These are phyloP conservation scores for Mesaphorura yosii DNA, from an alignment of 1,140 invertebrate species.

Conservation along the genomic window DNA sequence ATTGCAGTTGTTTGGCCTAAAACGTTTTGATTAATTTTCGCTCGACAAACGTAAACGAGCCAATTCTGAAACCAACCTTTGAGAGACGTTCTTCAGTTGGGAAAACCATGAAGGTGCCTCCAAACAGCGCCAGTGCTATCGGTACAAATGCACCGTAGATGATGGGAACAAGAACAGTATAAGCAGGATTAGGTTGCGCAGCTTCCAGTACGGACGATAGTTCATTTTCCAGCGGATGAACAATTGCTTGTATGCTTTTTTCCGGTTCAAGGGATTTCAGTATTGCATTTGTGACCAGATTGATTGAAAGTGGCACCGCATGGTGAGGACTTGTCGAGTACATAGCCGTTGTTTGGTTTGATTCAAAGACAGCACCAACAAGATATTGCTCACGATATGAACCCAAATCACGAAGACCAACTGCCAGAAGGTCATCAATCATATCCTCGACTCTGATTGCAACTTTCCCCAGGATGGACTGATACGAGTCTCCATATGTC, in stretches of 20 bases:
- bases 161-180: slow-evolving; percentile 12
- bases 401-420: background rate
- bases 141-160: slow-evolving; percentile 28
- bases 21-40: too few relatives aligned
- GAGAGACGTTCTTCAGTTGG: slow-evolving; percentile 47
- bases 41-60: too few relatives aligned
- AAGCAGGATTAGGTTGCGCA: slow-evolving; percentile 6
- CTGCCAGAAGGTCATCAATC: slow-evolving; percentile 8
- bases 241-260: slow-evolving; percentile 44
- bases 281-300: slow-evolving; percentile 45
- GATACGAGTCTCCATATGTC: slow-evolving; percentile 6
- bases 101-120: slow-evolving; percentile 61
- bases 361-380: slow-evolving; percentile 19
- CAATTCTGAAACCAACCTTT: slow-evolving; percentile 30
- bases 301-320: slow-evolving; percentile 49
- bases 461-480: slow-evolving; percentile 8
- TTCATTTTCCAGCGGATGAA: slow-evolving; percentile 50
- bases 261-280: slow-evolving; percentile 32
- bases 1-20: slow-evolving; percentile 54
- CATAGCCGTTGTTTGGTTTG: slow-evolving; percentile 24
- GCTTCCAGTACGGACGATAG: slow-evolving; percentile 21
- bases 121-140: slow-evolving; percentile 46
- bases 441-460: slow-evolving; percentile 2
- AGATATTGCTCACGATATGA: slow-evolving; percentile 22
- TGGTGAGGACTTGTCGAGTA: slow-evolving; percentile 51